A percentile compares a stretch with the other conserved stretches of the same genome.
phyloP scores from a whole-genome alignment of 2,888 invertebrate genomes.

The Lithophane ornitopus region DNA sequence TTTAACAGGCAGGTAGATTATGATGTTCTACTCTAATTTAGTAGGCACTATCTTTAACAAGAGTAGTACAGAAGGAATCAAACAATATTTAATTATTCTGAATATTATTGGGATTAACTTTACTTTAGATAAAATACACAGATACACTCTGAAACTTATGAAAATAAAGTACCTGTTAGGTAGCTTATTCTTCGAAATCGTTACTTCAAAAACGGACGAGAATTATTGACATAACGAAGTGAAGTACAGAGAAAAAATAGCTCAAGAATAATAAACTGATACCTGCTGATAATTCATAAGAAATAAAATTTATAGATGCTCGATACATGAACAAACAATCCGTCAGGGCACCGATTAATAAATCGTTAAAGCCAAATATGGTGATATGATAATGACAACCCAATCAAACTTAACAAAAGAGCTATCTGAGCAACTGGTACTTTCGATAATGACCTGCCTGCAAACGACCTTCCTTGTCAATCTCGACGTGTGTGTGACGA shows the following conservation, averaged over 20 bases:
- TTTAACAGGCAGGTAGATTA: background rate
- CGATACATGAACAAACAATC: constrained; percentile 63
- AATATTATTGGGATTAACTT: background rate
- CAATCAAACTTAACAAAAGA: constrained; percentile 77
- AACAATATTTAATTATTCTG: background rate
- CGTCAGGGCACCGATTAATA: constrained; percentile 71
- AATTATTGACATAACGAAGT: constrained; percentile 26
- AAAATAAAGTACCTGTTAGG: background rate
- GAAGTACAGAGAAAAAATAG: constrained; percentile 25
- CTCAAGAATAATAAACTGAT: constrained; percentile 35
- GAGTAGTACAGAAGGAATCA: background rate
- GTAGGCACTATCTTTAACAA: background rate
- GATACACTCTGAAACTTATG: background rate
- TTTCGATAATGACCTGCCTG: constrained; percentile 77
- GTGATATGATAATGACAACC: constrained; percentile 74
- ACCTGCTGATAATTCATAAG: constrained; percentile 28
- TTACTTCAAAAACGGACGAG: constrained; percentile 2
- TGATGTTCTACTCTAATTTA: constrained; percentile 9
- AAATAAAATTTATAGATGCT: constrained; percentile 40
- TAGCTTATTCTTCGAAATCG: constrained; percentile 10
- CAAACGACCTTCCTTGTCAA: constrained; percentile 81
- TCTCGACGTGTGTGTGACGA: constrained; percentile 60
- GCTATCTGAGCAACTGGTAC: constrained; percentile 68
- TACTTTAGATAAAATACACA: background rate
- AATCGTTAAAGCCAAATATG: constrained; percentile 76